phyloP scores from a whole-genome alignment of 2,797 vertebrate species.

The Microctenopoma stevenorrisi region DNA sequence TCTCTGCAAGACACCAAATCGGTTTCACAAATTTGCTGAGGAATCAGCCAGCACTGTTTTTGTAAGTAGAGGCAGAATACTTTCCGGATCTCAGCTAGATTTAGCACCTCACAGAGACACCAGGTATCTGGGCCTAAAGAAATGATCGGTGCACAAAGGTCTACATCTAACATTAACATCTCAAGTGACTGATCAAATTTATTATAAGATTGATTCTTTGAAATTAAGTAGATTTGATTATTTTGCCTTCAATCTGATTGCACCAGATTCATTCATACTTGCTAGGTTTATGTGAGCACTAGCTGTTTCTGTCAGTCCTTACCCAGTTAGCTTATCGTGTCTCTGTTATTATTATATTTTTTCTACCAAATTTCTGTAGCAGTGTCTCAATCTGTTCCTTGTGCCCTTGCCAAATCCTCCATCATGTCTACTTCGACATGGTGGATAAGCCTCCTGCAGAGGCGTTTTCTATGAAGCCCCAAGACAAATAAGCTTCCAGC shows the following conservation, averaged over 20 bases:
- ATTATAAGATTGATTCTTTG: conserved; percentile 6
- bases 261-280: background rate
- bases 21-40: conserved; percentile 48
- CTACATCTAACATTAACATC: background rate
- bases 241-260: background rate
- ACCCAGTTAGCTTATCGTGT: conserved; percentile 40
- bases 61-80: conserved; percentile 36
- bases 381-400: conserved; percentile 34
- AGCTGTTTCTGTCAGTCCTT: conserved; percentile 42
- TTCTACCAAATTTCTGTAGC: conserved; percentile 26
- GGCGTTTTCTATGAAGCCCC: too few relatives aligned
- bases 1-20: conserved; percentile 53
- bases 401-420: conserved; percentile 38
- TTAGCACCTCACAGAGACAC: conserved; percentile 32
- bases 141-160: background rate
- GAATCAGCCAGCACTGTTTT: conserved; percentile 40
- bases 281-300: too few relatives aligned
- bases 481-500: conserved; percentile 12
- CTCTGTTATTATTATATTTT: conserved; percentile 50
- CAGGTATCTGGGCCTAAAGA: conserved; percentile 18
- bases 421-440: conserved; percentile 39
- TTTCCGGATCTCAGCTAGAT: conserved; percentile 54
- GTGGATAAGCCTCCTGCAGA: conserved; percentile 10
- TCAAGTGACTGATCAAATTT: background rate
- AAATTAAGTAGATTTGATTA: background rate